Base-by-base conservation (phyloP, 2,888 invertebrate species). In the Sminthurides aquaticus region DNA sequence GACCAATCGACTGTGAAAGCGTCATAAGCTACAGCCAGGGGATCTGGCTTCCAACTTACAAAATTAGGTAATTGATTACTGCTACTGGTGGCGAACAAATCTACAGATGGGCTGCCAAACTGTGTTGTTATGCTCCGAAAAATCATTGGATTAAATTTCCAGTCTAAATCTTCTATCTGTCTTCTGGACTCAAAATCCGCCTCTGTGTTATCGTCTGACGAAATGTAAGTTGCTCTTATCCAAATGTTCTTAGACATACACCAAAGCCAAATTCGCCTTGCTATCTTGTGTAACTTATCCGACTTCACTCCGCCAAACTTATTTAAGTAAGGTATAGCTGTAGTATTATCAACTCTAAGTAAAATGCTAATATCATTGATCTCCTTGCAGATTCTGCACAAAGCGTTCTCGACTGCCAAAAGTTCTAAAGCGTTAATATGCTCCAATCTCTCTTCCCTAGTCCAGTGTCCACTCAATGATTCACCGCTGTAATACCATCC, bases 1-100 rank as follows among this genome's bases (percentile, higher is more conserved):
- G 34, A 49, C 69, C 69, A 70, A 15, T 18, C 11, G n/a, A 65
- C 8, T 18, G 60, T 66, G 52, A 70, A 70, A 1, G 68, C 66
- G 55, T 70, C 69, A 1, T 65, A 49, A 3, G 25, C 57, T n/a
- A 25, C 55, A 2, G 48, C 26, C 2, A 29, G 34, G 11, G 66
- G 66, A 27, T 68, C 66, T 2, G 68, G 68, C 18, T 27, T 27
- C 64, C 68, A 68, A 2, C 65, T 60, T 0, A 62, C 26, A 49
- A 48, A 70, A n/a, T 49, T 43, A 1, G 29, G 1, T 57, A 62
- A 64, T 60, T 70, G 62, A 25, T 29, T 56, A 22, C 62, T 67
- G 1, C 26, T 24, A 22, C 28, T 18, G 15, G 55, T 59, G 0
- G 69, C 69, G 68, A 70, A 70, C 5, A 70, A 27, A 58, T 70